Evolutionary conservation across 2,113 vertebrate genomes (phyloP).

Genomic region (Antigone vipio): DNA sequence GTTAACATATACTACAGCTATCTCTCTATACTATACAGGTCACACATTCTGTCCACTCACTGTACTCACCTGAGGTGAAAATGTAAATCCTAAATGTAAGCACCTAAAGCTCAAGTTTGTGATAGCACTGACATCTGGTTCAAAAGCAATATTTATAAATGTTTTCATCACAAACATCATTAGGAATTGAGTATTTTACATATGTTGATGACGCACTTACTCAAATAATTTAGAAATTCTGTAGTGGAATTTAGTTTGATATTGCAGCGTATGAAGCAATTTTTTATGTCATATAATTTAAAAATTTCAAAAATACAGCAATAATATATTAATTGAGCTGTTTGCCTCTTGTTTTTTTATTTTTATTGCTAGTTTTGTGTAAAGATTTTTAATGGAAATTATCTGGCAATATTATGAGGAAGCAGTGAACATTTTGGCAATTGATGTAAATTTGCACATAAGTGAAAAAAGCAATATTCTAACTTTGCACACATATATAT

Average conservation of each 20-base stretch:
- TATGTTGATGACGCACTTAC: neutral
- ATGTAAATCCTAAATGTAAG: neutral
- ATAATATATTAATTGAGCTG: neutral
- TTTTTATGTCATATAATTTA: neutral
- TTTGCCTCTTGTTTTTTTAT: neutral
- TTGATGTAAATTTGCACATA: neutral
- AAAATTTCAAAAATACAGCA: neutral
- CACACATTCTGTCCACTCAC: neutral
- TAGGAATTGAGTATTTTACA: neutral
- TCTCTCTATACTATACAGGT: neutral
- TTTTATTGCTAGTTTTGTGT: neutral
- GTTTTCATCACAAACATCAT: neutral
- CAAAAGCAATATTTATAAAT: neutral
- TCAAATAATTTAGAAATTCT: neutral
- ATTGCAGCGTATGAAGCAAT: fast-evolving
- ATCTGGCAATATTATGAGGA: neutral
- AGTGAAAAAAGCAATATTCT: neutral
- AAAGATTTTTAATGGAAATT: neutral
- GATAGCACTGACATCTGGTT: neutral
- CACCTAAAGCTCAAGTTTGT: neutral
- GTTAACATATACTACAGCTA: neutral
- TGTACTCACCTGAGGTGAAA: neutral
- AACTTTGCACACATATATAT: neutral
- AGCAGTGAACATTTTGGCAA: neutral
- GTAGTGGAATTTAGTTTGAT: neutral